phyloP scores from a whole-genome alignment of 2,888 invertebrate genomes.

The Hetaerina titia region DNA sequence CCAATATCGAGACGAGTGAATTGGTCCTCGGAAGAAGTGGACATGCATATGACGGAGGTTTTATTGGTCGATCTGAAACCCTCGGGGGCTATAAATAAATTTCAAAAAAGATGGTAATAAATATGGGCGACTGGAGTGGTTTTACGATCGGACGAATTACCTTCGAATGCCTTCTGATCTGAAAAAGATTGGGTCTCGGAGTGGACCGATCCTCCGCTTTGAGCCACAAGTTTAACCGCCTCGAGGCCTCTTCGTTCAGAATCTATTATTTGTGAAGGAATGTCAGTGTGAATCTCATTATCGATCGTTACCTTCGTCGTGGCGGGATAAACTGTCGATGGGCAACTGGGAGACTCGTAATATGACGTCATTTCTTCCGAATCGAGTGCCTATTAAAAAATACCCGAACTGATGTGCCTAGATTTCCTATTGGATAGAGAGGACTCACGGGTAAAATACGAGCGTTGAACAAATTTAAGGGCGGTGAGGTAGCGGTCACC shows the following conservation, averaged over 20 bases:
- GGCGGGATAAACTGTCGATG: not conserved
- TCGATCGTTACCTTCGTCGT: not conserved
- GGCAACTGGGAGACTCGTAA: not conserved
- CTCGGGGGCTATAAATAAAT: not conserved
- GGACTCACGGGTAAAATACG: no score
- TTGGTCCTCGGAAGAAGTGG: not conserved
- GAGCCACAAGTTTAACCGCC: not conserved
- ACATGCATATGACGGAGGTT: not conserved
- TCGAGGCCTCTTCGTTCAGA: not conserved
- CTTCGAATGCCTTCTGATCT: not conserved
- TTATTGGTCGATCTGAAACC: not conserved
- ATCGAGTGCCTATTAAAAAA: no score
- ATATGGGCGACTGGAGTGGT: not conserved
- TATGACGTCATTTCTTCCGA: not conserved
- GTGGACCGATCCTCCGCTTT: not conserved
- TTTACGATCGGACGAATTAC: not conserved
- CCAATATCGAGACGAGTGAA: slow-evolving; percentile 15
- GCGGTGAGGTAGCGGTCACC: no score
- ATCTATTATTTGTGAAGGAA: not conserved
- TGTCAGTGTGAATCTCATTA: not conserved
- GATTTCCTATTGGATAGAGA: no score
- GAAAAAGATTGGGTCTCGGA: not conserved
- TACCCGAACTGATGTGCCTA: no score
- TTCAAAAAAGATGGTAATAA: not conserved
- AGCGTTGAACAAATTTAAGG: no score